Base-by-base conservation (phyloP, 1,140 invertebrate genomes). In the Microplitis demolitor region DNA sequence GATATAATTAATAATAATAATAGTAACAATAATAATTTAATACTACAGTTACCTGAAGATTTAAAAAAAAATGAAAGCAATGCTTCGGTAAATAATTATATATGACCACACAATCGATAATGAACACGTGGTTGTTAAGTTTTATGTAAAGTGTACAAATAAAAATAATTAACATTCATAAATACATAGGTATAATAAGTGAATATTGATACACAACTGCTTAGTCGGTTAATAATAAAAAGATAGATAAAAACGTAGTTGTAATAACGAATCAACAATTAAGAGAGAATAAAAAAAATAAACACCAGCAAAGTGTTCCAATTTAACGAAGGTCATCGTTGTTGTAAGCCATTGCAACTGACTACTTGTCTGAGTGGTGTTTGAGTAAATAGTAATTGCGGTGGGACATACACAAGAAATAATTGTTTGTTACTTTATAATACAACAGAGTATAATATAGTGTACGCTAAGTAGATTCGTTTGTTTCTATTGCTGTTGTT, bases 1-100 rank as follows among this genome's bases (percentile, higher is more conserved):
- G 51, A 13, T 24, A 69, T 13, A 39, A 61, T 60, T 24, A 66
- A 31, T 51, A 71, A 51, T 16, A 3, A 63, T 56, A 35, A 64
- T 53, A 69, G 6, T 16, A 69, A 63, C 53, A n/a, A 67, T 61
- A 62, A 60, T 72, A 39, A 66, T 1, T 56, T 24, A 24, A 54
- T 74, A 74, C 73, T 70, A 61, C 61, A 74, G 73, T 68, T 74
- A 74, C 73, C 73, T 74, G 69, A 33, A 69, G 56, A 45, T 69
- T 45, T 69, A n/a, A 24, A 35, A 34, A 34, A 66, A 51, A 66
- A 53, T 14, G 31, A 11, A 62, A 62, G 39, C 34, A 63, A 37
- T 31, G 58, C 62, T 64, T 64, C 33, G 39, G 62, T 64, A 53
- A 66, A 67, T 16, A 37, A 62, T 14, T 37, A 64, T 60, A 14